Evolutionary conservation across 30 jellyfish, hydroid and myxozoan genomes (phyloP), one percentile per base, ranked within the genome.

Genomic region (Hydractinia echinata): DNA sequence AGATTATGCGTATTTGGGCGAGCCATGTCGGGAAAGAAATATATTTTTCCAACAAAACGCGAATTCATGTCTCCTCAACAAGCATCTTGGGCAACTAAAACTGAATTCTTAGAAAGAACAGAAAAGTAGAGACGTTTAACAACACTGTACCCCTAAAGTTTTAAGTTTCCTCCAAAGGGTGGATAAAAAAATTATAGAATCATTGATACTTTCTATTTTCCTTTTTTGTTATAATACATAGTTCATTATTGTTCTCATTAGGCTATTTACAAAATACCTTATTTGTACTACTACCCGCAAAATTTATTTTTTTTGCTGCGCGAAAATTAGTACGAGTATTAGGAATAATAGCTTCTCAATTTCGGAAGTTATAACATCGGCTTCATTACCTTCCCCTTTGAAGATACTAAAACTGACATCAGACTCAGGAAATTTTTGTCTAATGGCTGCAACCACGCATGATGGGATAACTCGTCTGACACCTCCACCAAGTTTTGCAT

Each of bases 281-380:
- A n/a, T n/a, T n/a, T n/a, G n/a, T n/a, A n/a, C n/a, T n/a, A n/a
- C n/a, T n/a, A n/a, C n/a, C n/a, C n/a, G n/a, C n/a, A n/a, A n/a
- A n/a, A n/a, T n/a, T n/a, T n/a, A n/a, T n/a, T n/a, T n/a, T n/a
- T n/a, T n/a, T n/a, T n/a, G n/a, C n/a, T n/a, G n/a, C n/a, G n/a
- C n/a, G n/a, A n/a, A n/a, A n/a, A n/a, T n/a, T n/a, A n/a, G n/a
- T n/a, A n/a, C n/a, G n/a, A n/a, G n/a, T n/a, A n/a, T n/a, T n/a
- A n/a, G n/a, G n/a, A n/a, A n/a, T n/a, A n/a, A n/a, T n/a, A n/a
- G 6, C 6, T 64, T 4, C 0, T 7, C 74, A n/a, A 64, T 64
- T 64, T 64, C 74, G 19, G 74, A 64, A 44, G 74, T 64, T n/a
- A 64, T 64, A 6, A 7, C 18, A 64, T 64, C 74, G 8, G 74